A percentile compares a stretch with the other conserved stretches of the same genome.
Conservation (phyloP, 2,888 invertebrate species). For the Temnothorax ravouxi region DNA sequence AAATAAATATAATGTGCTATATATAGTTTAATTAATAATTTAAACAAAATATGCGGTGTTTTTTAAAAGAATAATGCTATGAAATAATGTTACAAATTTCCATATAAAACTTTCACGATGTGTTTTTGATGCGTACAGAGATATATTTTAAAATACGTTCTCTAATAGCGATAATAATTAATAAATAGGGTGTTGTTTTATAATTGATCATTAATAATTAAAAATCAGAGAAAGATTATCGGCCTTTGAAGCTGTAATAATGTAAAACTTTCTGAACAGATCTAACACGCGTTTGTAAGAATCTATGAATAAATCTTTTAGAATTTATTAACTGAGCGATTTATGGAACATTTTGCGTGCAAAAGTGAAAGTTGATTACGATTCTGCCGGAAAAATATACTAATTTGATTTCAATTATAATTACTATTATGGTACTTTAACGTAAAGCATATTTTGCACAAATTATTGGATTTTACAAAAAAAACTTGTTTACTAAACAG, state of each 20-base stretch:
- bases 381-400: not conserved
- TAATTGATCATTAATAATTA: not conserved
- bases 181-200: not conserved
- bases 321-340: not conserved
- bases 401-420: not conserved
- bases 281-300: not conserved
- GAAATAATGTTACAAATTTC: not conserved
- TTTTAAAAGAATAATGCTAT: not conserved
- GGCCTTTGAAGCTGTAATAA: not conserved
- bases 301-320: not conserved
- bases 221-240: not conserved
- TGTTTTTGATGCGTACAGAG: not conserved
- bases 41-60: not conserved
- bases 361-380: constrained; percentile 10
- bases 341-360: not conserved
- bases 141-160: not conserved
- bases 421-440: constrained; percentile 5
- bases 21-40: not conserved
- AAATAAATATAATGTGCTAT: not conserved
- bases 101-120: not conserved
- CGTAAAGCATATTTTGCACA: not conserved
- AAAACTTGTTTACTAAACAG: not conserved
- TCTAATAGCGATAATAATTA: not conserved
- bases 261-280: not conserved
- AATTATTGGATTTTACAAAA: not conserved